These are phyloP conservation scores for Chaetodon auriga DNA, from an alignment of 2,113 vertebrate genomes.

Conservation along the genomic window DNA sequence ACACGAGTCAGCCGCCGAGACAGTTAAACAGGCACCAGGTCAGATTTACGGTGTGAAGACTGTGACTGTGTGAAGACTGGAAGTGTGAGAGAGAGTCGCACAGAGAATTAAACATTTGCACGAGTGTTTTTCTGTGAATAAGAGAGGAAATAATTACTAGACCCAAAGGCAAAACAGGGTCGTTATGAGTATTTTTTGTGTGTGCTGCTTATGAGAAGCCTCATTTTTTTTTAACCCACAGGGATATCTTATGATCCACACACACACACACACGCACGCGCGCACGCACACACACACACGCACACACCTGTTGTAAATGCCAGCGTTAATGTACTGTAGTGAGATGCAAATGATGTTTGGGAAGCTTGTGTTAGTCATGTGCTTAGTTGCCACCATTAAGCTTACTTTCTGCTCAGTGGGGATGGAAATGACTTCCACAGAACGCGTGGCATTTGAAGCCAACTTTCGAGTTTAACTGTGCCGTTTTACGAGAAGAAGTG, in stretches of 20 bases:
- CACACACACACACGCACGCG: neutral
- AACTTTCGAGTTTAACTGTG: neutral
- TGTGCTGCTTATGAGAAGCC: neutral
- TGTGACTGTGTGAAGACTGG: neutral
- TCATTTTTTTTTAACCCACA: conserved; percentile 10
- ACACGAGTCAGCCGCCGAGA: neutral
- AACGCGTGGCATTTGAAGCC: neutral
- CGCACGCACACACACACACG: conserved; percentile 25
- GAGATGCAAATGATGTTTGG: conserved; percentile 51
- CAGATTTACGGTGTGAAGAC: neutral
- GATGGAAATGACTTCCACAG: conserved; percentile 38
- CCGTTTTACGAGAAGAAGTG: neutral
- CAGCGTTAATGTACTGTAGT: conserved; percentile 61
- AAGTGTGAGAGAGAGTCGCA: neutral
- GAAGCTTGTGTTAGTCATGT: conserved; percentile 38
- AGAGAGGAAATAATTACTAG: neutral
- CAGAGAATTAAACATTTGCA: neutral
- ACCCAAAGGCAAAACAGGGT: neutral
- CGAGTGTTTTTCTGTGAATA: neutral
- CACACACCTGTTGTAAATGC: conserved; percentile 1
- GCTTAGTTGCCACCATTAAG: conserved; percentile 43
- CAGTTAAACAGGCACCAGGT: neutral
- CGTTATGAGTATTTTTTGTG: neutral
- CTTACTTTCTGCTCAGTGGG: conserved; percentile 39
- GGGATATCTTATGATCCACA: neutral